These are phyloP conservation scores for Ditula angustiorana DNA, from an alignment of 2,888 invertebrate species.

Conservation along the genomic window DNA sequence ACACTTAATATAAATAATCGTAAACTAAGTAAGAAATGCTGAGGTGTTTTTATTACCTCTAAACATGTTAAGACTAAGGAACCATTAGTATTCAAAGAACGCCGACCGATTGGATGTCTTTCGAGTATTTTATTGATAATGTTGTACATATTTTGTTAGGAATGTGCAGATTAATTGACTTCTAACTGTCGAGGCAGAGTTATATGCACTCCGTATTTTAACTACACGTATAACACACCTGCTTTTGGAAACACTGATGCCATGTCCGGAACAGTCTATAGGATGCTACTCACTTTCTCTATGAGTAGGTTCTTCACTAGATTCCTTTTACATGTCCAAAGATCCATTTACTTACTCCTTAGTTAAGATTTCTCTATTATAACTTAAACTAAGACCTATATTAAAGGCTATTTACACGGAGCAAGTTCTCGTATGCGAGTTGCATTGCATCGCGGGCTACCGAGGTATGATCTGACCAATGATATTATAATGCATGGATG, in stretches of 20 bases:
- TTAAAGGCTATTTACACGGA: too few relatives aligned
- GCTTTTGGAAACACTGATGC: background rate
- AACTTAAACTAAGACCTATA: too few relatives aligned
- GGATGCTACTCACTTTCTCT: too few relatives aligned
- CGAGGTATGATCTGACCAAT: too few relatives aligned
- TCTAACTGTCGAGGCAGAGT: constrained; percentile 1
- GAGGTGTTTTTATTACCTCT: constrained; percentile 29
- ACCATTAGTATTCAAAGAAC: background rate
- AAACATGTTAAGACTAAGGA: constrained; percentile 23
- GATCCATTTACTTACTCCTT: too few relatives aligned
- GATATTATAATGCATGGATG: too few relatives aligned
- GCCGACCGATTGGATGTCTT: background rate
- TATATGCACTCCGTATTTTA: background rate
- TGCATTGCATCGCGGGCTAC: too few relatives aligned
- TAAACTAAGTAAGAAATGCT: constrained; percentile 16
- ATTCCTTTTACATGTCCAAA: too few relatives aligned
- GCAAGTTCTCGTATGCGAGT: too few relatives aligned
- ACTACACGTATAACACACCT: background rate
- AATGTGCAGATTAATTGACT: constrained; percentile 25
- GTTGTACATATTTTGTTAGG: constrained; percentile 28
- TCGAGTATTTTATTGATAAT: constrained; percentile 22
- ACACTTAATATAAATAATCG: background rate
- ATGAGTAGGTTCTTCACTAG: too few relatives aligned
- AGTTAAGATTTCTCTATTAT: too few relatives aligned
- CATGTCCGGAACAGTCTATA: too few relatives aligned